Conservation (phyloP, 2,888 invertebrate genomes). For the Dichetophora obliterata region DNA sequence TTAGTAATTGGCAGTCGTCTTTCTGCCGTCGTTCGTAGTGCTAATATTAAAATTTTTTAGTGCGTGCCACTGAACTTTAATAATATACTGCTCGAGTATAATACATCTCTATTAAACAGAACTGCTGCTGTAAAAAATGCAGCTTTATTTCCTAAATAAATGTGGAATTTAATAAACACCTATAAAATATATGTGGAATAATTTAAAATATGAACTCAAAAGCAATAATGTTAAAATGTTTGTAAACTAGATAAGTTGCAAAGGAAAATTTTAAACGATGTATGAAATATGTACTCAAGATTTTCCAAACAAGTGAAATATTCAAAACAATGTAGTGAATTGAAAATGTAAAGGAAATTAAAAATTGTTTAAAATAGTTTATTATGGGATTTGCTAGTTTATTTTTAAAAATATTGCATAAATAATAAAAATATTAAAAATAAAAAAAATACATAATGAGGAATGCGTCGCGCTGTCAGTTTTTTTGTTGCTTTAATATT, state of each 20-base stretch:
- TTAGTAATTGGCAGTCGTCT: constrained; percentile 52
- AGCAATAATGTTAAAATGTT: neutral
- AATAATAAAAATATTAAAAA: neutral
- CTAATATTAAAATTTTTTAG: constrained; percentile 39
- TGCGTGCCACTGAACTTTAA: neutral
- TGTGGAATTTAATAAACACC: neutral
- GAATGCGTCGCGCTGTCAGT: constrained; percentile 48
- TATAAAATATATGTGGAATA: too few relatives aligned
- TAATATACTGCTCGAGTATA: neutral
- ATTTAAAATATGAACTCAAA: neutral
- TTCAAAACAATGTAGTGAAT: neutral
- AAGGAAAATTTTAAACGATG: neutral
- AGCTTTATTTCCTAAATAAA: neutral
- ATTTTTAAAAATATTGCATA: neutral
- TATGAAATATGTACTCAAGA: neutral
- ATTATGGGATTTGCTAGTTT: constrained; percentile 19
- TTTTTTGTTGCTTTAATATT: constrained; percentile 35
- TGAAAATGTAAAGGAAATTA: neutral
- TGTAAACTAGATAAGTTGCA: neutral
- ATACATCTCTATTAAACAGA: constrained; percentile 25
- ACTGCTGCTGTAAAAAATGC: neutral
- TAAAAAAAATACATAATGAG: constrained; percentile 1
- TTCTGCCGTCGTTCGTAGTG: constrained; percentile 55
- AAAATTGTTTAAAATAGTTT: neutral
- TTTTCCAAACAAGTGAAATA: neutral